Evolutionary conservation across 1,140 invertebrate genomes (phyloP).

Genomic region (Aporrectodea caliginosa): DNA sequence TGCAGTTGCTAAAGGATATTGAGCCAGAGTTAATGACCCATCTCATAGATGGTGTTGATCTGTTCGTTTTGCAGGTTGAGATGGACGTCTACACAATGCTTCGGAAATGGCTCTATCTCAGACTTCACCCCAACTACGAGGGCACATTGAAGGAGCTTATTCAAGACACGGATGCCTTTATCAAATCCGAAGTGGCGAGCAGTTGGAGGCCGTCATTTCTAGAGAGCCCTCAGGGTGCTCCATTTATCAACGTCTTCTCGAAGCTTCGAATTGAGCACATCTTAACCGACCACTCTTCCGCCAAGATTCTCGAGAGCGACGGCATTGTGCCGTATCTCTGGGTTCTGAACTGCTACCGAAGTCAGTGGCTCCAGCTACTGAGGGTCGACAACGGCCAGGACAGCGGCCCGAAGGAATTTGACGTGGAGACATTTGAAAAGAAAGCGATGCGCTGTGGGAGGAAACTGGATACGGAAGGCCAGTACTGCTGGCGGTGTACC

Average conservation of each 20-base stretch:
- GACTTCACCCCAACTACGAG: conserved; percentile 49
- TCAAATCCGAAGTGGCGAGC: conserved; percentile 41
- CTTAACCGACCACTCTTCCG: conserved; percentile 68
- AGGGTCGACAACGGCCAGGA: conserved; percentile 68
- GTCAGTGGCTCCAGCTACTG: conserved; percentile 69
- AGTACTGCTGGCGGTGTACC: conserved; percentile 74
- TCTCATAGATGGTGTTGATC: conserved; percentile 64
- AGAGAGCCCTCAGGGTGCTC: conserved; percentile 60
- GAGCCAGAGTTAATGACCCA: conserved; percentile 65
- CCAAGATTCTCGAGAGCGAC: conserved; percentile 66
- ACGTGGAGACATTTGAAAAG: conserved; percentile 57
- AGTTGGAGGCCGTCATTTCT: conserved; percentile 50
- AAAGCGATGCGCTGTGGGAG: conserved; percentile 66
- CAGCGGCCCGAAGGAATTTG: conserved; percentile 58
- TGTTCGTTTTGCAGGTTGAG: conserved; percentile 76
- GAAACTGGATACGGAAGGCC: conserved; percentile 61
- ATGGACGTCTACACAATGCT: conserved; percentile 73
- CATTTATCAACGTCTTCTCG: conserved; percentile 63
- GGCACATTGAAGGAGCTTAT: conserved; percentile 42
- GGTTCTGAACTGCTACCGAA: conserved; percentile 64
- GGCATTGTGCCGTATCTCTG: conserved; percentile 68
- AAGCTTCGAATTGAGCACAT: conserved; percentile 67
- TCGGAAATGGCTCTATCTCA: conserved; percentile 63
- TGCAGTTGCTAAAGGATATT: conserved; percentile 62
- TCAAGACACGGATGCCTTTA: conserved; percentile 53